Base-by-base conservation (phyloP, 2,888 invertebrate genomes). In the Acleris holmiana region DNA sequence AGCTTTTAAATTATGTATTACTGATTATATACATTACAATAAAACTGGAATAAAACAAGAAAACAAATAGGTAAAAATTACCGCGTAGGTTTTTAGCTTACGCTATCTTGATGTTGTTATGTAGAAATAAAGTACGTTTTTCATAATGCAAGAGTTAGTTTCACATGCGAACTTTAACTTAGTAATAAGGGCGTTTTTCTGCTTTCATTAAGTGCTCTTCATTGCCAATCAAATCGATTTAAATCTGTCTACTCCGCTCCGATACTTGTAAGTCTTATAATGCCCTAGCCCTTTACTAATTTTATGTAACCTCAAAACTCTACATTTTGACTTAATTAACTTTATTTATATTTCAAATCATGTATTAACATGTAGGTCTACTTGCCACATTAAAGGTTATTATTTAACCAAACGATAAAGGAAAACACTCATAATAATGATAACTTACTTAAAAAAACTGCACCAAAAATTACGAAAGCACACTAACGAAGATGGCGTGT, bases 401-500 rank as follows among this genome's bases (percentile, higher is more conserved):
- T 35, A 13, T 13, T 13, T 35, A 35, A 35, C 13, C 13, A 35
- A 1, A 35, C 13, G 35, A 35, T 10, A 4, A 35, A 35, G 35
- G 13, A 35, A 35, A 13, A 35, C 35, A 3, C 1, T 8, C 8
- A 29, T 35, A 35, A 1, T 35, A 10, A 23, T 15, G 13, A 40
- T 44, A n/a, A 49, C 25, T 8, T 25, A 68, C 29, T 68, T 48
- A 68, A 73, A 71, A 73, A 61, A 54, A 69, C 70, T 55, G 84
- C 85, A 85, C 84, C 84, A 82, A 77, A 18, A 69, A 76, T 78
- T 76, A 79, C 76, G 74, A 60, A 77, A 82, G 80, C 83, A 83
- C 82, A 68, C 63, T 59, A 68, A 66, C 67, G 29, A 10, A 64
- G 57, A 19, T 61, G 62, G 62, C 50, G 15, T 17, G 44, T 44